These are phyloP conservation scores for Tinea semifulvella DNA, from an alignment of 2,888 invertebrate genomes.

Conservation along the genomic window DNA sequence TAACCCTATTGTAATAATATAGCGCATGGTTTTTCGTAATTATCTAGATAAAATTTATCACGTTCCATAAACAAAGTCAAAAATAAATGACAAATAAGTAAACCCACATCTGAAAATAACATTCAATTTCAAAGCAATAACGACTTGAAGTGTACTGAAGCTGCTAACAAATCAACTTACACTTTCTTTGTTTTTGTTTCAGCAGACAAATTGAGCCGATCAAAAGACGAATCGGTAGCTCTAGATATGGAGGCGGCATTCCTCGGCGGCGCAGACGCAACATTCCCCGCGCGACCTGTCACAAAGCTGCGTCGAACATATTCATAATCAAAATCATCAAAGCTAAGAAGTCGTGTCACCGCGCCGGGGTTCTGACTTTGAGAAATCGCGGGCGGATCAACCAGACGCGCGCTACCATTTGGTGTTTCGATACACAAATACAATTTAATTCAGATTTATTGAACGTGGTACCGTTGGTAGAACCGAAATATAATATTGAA, in stretches of 20 bases:
- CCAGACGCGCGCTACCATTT: conserved; percentile 32
- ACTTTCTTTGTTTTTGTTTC: neutral
- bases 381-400: conserved; percentile 57
- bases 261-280: neutral
- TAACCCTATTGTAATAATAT: too few species aligned
- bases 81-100: too few species aligned
- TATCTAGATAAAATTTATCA: too few species aligned
- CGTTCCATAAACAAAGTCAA: too few species aligned
- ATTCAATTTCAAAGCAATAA: too few species aligned
- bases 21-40: too few species aligned
- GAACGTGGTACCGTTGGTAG: too few species aligned
- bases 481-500: too few species aligned
- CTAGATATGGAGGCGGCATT: conserved; percentile 3
- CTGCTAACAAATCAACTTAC: conserved; percentile 5
- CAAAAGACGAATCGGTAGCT: conserved; percentile 12
- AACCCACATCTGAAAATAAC: too few species aligned
- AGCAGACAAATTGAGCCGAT: conserved; percentile 11
- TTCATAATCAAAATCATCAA: conserved; percentile 59
- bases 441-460: too few species aligned
- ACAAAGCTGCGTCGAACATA: conserved; percentile 35
- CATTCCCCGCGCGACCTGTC: conserved; percentile 27
- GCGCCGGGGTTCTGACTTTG: conserved; percentile 35
- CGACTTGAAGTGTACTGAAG: too few species aligned
- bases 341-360: conserved; percentile 26
- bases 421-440: neutral